Evolutionary conservation across 2,797 vertebrate species (phyloP).

Genomic region (Megalops cyprinoides): DNA sequence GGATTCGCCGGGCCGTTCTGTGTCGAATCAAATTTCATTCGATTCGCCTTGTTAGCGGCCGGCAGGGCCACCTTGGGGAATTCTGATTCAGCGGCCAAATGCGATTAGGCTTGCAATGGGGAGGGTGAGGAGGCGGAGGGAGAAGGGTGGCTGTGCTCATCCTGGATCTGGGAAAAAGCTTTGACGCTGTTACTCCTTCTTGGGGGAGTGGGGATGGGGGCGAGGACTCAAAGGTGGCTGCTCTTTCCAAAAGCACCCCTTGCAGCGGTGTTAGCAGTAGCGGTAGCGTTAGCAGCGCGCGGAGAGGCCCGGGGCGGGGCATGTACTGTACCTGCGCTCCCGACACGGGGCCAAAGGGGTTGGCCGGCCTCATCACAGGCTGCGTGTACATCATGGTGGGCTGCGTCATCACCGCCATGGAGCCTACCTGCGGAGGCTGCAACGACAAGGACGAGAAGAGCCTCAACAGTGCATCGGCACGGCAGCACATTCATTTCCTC

Average conservation of each 20-base stretch:
- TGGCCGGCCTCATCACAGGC: constrained; percentile 91
- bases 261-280: not conserved
- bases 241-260: not conserved
- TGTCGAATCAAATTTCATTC: not conserved
- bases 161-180: not conserved
- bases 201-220: too few relatives aligned
- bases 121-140: too few relatives aligned
- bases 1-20: constrained; percentile 11
- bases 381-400: constrained; percentile 94
- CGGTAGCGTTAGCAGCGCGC: not conserved
- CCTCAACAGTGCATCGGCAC: not conserved
- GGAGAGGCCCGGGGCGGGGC: not conserved
- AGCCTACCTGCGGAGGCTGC: constrained; percentile 86
- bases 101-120: not conserved
- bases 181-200: not conserved
- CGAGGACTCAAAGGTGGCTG: not conserved
- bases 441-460: not conserved
- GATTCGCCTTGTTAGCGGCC: not conserved
- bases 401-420: constrained; percentile 90
- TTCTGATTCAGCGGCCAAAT: not conserved
- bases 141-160: not conserved
- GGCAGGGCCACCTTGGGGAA: not conserved
- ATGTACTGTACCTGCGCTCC: constrained; percentile 89
- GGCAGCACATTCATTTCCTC: too few relatives aligned
- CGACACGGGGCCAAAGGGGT: constrained; percentile 87